Percentiles rank a stretch among this genome's conserved stretches.
phyloP scores from a whole-genome alignment of 2,113 vertebrate genomes.

The Crypturellus undulatus region DNA sequence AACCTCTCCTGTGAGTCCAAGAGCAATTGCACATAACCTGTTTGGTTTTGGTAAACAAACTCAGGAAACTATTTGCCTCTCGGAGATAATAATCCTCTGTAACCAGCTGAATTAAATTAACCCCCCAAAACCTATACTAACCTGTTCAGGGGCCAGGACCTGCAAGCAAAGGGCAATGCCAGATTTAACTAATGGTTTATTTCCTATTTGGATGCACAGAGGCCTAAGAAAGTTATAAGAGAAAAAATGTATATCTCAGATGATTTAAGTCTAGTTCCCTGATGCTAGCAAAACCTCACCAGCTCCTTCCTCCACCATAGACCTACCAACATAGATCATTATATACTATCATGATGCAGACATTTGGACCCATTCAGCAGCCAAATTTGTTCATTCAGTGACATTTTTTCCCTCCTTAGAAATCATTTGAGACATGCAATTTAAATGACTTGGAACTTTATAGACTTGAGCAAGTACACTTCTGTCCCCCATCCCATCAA shows the following conservation, averaged over 20 bases:
- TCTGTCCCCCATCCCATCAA: accelerated
- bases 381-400: neutral
- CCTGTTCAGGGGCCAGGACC: neutral
- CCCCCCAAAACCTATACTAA: neutral
- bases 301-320: neutral
- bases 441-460: neutral
- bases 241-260: neutral
- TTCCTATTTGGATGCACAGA: neutral
- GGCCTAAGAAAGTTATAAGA: neutral
- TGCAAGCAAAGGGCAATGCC: neutral
- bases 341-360: neutral
- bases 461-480: neutral
- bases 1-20: neutral
- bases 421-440: neutral
- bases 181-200: neutral
- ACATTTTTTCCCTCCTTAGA: neutral
- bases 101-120: neutral
- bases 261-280: neutral
- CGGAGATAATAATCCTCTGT: neutral
- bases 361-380: neutral
- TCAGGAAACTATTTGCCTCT: neutral
- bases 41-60: neutral
- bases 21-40: neutral
- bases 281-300: neutral
- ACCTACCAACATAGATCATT: too few species aligned